A percentile compares a stretch with the other conserved stretches of the same genome.
Evolutionary conservation across 2,797 vertebrate species (phyloP).

Genomic region (Sitta carolinensis): DNA sequence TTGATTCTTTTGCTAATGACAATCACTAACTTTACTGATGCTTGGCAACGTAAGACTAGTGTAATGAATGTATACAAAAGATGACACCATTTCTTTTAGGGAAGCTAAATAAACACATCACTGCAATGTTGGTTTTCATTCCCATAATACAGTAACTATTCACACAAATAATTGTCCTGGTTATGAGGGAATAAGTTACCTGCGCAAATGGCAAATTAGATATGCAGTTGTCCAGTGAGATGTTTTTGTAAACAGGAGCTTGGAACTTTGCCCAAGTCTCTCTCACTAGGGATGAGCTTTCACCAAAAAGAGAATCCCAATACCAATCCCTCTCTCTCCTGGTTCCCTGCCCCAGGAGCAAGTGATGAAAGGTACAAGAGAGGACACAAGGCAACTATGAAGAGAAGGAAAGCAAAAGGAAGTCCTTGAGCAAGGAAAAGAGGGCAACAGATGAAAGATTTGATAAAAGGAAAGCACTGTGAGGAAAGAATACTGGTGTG

Average conservation of each 20-base stretch:
- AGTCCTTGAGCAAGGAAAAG: background rate
- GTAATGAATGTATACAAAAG: background rate
- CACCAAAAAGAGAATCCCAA: background rate
- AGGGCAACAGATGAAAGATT: background rate
- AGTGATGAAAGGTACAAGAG: background rate
- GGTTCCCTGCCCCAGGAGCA: background rate
- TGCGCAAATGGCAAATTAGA: background rate
- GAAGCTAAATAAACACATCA: conserved; percentile 32
- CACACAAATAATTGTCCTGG: background rate
- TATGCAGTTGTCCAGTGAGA: background rate
- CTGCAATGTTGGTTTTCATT: background rate
- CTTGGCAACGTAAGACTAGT: background rate
- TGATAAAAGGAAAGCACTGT: background rate
- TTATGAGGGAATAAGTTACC: background rate
- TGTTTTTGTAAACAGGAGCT: background rate
- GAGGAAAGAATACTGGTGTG: background rate
- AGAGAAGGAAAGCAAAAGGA: background rate
- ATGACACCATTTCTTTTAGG: background rate
- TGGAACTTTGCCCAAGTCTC: background rate
- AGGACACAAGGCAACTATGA: background rate
- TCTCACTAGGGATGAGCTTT: background rate
- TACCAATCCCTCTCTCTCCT: background rate
- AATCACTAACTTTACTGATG: conserved; percentile 24
- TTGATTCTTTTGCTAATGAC: conserved; percentile 47
- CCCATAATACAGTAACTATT: background rate